Evolutionary conservation across 2,888 invertebrate genomes (phyloP).

Genomic region (Zygothrica quintamaculata): DNA sequence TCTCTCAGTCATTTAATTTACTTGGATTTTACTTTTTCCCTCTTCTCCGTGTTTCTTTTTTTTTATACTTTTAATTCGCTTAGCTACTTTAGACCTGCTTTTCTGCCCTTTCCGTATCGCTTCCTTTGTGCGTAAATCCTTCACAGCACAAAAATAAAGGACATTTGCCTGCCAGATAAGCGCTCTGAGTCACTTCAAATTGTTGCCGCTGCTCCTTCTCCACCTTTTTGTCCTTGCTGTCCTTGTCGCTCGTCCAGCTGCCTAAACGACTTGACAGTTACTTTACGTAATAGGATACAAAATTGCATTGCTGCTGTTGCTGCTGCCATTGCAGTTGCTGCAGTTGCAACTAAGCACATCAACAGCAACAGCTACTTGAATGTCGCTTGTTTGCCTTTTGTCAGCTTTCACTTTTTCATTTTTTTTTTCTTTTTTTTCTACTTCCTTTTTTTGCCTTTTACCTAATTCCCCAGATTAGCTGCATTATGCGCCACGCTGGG

Average conservation of each 20-base stretch:
- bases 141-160: constrained; percentile 57
- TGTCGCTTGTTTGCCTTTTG: constrained; percentile 72
- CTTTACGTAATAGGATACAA: constrained; percentile 76
- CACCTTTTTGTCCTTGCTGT: too few relatives aligned
- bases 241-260: constrained; percentile 47
- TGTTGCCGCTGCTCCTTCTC: constrained; percentile 6
- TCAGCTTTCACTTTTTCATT: constrained; percentile 49
- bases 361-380: constrained; percentile 53
- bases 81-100: constrained; percentile 69
- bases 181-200: constrained; percentile 62
- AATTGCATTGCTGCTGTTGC: constrained; percentile 69
- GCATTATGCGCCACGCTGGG: constrained; percentile 77
- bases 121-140: constrained; percentile 75
- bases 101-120: constrained; percentile 49
- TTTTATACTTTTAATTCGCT: constrained; percentile 78
- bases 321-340: constrained; percentile 19
- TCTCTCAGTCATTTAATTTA: constrained; percentile 72
- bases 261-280: constrained; percentile 68
- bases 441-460: constrained; percentile 39
- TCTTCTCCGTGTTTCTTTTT: too few relatives aligned
- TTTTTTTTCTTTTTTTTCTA: not conserved
- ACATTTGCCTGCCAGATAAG: constrained; percentile 74
- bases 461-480: constrained; percentile 79
- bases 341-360: constrained; percentile 45
- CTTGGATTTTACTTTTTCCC: constrained; percentile 75